phyloP scores from a whole-genome alignment of 2,888 invertebrate genomes.

The Protodeltote pygarga region DNA sequence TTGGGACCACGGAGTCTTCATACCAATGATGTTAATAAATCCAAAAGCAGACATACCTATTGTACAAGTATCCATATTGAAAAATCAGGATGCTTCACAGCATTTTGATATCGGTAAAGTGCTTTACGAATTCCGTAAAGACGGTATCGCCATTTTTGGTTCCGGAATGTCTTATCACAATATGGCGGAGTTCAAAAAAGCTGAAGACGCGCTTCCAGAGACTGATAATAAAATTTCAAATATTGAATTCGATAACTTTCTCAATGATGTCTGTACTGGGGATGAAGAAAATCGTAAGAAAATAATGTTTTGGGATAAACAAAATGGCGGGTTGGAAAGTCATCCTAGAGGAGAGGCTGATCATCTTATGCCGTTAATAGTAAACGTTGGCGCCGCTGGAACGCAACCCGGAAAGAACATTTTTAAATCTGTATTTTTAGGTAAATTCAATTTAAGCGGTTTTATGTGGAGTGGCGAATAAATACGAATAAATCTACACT shows the following conservation, averaged over 20 bases:
- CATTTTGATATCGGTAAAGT: slow-evolving; percentile 61
- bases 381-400: no score
- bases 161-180: slow-evolving; percentile 62
- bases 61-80: slow-evolving; percentile 61
- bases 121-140: slow-evolving; percentile 56
- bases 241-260: slow-evolving; percentile 32
- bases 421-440: no score
- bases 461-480: no score
- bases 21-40: slow-evolving; percentile 68
- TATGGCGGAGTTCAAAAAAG: slow-evolving; percentile 29
- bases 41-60: slow-evolving; percentile 63
- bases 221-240: slow-evolving; percentile 17
- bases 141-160: slow-evolving; percentile 60
- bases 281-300: slow-evolving; percentile 2
- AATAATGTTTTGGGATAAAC: slow-evolving; percentile 5
- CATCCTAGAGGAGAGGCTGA: slow-evolving; percentile 3
- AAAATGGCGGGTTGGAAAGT: no score
- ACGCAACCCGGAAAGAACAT: no score
- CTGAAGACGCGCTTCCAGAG: no score
- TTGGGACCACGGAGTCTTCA: slow-evolving; percentile 69
- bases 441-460: no score
- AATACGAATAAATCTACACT: background rate
- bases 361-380: no score
- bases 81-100: slow-evolving; percentile 55
- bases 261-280: slow-evolving; percentile 40